Evolutionary conservation across 2,888 invertebrate species (phyloP).

Genomic region (Idaea dimidiata): DNA sequence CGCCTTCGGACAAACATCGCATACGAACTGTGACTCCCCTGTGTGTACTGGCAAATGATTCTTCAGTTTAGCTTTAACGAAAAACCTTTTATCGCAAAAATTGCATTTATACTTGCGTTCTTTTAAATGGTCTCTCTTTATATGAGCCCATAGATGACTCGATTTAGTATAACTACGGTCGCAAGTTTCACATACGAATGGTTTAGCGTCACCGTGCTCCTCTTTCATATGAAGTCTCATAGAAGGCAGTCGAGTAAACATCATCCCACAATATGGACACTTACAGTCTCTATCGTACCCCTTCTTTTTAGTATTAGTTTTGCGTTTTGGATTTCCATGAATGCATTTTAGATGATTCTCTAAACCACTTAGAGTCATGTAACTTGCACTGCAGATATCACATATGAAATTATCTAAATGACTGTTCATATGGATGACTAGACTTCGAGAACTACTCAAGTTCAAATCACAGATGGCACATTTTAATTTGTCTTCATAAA

Average conservation of each 20-base stretch:
- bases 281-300: background rate
- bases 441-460: background rate
- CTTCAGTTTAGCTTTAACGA: constrained; percentile 31
- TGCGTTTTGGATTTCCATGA: background rate
- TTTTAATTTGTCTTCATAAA: background rate
- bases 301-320: background rate
- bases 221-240: background rate
- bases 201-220: background rate
- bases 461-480: background rate
- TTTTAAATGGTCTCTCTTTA: constrained; percentile 44
- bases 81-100: constrained; percentile 46
- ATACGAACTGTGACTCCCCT: constrained; percentile 36
- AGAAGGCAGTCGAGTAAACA: background rate
- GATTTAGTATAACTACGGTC: background rate
- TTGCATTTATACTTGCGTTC: constrained; percentile 43
- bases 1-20: constrained; percentile 45
- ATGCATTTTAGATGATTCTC: background rate
- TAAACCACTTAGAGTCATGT: background rate
- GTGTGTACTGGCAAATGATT: constrained; percentile 44
- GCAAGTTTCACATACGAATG: background rate
- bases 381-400: background rate
- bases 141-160: constrained; percentile 15
- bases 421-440: background rate
- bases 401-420: background rate
- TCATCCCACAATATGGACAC: background rate